Percentiles rank a stretch among this genome's conserved stretches.
phyloP scores from a whole-genome alignment of 2,888 invertebrate genomes.

The Pristionchus japonicus region DNA sequence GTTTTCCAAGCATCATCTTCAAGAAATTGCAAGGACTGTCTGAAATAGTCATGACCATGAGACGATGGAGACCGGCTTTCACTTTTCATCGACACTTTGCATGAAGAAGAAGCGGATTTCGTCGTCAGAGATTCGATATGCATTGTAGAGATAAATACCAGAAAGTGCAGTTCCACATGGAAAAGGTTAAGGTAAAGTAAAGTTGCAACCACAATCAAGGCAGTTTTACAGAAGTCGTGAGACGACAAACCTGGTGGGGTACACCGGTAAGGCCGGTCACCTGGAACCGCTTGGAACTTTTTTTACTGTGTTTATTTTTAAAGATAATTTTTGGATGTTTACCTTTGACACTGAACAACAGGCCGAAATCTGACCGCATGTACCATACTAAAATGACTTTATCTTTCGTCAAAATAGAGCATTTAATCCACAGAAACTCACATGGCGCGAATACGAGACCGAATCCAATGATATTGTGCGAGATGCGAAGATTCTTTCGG shows the following conservation, averaged over 20 bases:
- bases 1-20: background rate
- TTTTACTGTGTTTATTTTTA: too few relatives aligned
- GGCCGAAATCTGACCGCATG: background rate
- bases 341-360: background rate
- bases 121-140: background rate
- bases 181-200: background rate
- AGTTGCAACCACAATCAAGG: too few relatives aligned
- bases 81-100: background rate
- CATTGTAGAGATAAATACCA: slow-evolving; percentile 1
- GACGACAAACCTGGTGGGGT: too few relatives aligned
- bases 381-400: background rate
- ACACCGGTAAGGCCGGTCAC: too few relatives aligned
- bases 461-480: background rate
- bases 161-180: background rate
- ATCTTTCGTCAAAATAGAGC: background rate
- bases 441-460: background rate
- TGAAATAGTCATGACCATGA: background rate
- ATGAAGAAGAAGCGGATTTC: slow-evolving; percentile 2
- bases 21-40: background rate
- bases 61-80: too few relatives aligned
- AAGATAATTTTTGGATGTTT: too few relatives aligned
- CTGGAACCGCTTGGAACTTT: too few relatives aligned
- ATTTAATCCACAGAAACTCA: too few relatives aligned
- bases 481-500: background rate
- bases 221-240: too few relatives aligned